Conservation (phyloP, 2,888 invertebrate genomes). For the Phengaris alcon region DNA sequence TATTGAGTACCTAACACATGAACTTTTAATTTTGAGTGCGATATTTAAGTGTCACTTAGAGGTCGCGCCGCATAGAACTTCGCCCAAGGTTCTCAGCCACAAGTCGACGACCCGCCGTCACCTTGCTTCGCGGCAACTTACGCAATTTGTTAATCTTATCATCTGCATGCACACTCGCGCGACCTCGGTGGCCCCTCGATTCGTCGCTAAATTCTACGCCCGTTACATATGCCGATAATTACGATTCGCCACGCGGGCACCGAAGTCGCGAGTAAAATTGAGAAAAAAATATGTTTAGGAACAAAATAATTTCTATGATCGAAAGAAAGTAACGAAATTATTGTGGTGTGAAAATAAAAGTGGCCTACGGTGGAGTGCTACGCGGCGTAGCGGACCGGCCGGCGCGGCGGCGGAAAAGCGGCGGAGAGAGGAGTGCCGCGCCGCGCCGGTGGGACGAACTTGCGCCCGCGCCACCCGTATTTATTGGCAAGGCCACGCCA, state of each 20-base stretch:
- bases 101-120: conserved; percentile 76
- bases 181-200: conserved; percentile 62
- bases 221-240: conserved; percentile 41
- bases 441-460: conserved; percentile 68
- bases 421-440: conserved; percentile 67
- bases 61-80: conserved; percentile 64
- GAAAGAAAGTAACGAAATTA: not conserved
- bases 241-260: conserved; percentile 29
- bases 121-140: conserved; percentile 74
- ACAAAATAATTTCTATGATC: not conserved
- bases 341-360: conserved; percentile 39
- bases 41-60: conserved; percentile 62
- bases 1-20: conserved; percentile 26
- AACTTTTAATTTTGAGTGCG: conserved; percentile 37
- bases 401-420: conserved; percentile 52
- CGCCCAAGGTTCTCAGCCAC: conserved; percentile 66
- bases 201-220: conserved; percentile 64
- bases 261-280: not conserved
- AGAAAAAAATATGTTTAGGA: conserved; percentile 20
- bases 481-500: conserved; percentile 78
- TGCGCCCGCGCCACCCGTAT: conserved; percentile 67
- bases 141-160: conserved; percentile 78
- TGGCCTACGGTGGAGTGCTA: conserved; percentile 56
- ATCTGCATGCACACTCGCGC: conserved; percentile 69
- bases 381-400: conserved; percentile 56